Conservation (phyloP, 1,140 invertebrate species). For the Coenobita brevimanus region DNA sequence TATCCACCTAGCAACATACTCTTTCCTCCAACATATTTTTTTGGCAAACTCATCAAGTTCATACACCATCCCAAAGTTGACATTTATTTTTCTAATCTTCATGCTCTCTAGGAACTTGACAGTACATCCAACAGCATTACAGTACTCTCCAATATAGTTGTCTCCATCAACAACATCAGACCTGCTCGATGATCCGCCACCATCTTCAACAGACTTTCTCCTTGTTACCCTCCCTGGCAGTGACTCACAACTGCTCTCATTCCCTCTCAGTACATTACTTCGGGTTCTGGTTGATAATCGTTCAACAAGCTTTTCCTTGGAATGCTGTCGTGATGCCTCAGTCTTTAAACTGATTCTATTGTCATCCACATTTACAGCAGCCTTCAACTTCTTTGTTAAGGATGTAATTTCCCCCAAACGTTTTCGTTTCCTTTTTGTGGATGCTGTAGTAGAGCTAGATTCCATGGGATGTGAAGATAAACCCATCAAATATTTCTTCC, state of each 20-base stretch:
- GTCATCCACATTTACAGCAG: too few species aligned
- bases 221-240: background rate
- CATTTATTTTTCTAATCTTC: background rate
- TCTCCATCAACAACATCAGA: background rate
- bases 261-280: background rate
- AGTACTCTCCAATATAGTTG: slow-evolving; percentile 62
- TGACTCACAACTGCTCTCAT: background rate
- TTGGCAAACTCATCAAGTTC: slow-evolving; percentile 67
- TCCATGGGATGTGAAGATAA: too few species aligned
- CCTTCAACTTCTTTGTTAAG: too few species aligned
- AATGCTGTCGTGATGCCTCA: too few species aligned
- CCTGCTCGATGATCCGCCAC: background rate
- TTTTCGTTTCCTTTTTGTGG: too few species aligned
- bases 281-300: background rate
- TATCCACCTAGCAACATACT: slow-evolving; percentile 60
- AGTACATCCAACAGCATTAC: slow-evolving; percentile 61
- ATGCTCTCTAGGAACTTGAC: slow-evolving; percentile 63
- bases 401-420: too few species aligned
- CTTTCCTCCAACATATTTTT: slow-evolving; percentile 57
- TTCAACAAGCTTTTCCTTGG: background rate
- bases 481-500: too few species aligned
- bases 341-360: too few species aligned
- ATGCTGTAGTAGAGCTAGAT: too few species aligned
- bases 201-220: background rate
- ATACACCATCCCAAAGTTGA: slow-evolving; percentile 63